A percentile compares a stretch with the other conserved stretches of the same genome.
Conservation (phyloP, 2,797 vertebrate species). For the Petrocephalus schoutedeni region DNA sequence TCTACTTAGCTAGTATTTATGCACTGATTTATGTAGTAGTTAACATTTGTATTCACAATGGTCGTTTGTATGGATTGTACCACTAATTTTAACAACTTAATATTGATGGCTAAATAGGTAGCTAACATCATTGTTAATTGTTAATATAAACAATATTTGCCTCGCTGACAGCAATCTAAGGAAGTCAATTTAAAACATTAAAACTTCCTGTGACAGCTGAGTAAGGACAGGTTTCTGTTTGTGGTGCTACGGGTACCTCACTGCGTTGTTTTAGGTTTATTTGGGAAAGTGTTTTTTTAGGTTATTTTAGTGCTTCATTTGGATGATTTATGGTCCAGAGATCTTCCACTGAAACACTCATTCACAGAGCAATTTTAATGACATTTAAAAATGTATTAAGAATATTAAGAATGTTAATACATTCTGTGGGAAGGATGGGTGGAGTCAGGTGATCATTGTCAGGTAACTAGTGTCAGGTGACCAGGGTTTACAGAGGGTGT, state of each 20-base stretch:
- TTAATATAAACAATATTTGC: neutral
- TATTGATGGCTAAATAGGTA: neutral
- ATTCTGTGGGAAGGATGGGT: neutral
- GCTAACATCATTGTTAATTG: neutral
- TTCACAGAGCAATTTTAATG: neutral
- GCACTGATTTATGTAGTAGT: neutral
- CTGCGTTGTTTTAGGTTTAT: neutral
- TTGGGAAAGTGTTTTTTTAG: neutral
- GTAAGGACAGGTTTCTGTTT: neutral
- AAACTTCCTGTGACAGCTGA: neutral
- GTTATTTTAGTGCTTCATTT: neutral
- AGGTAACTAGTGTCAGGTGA: neutral
- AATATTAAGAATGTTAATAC: neutral
- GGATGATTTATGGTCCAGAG: neutral
- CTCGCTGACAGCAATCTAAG: neutral
- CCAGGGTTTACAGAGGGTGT: neutral
- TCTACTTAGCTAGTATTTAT: neutral
- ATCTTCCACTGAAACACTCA: neutral
- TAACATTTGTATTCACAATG: neutral
- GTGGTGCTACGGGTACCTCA: neutral
- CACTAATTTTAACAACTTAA: neutral
- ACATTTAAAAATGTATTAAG: neutral
- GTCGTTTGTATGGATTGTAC: neutral
- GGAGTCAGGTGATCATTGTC: neutral
- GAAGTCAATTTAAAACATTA: neutral